Evolutionary conservation across 2,888 invertebrate species (phyloP).

Genomic region (Ditylenchus weischeri): DNA sequence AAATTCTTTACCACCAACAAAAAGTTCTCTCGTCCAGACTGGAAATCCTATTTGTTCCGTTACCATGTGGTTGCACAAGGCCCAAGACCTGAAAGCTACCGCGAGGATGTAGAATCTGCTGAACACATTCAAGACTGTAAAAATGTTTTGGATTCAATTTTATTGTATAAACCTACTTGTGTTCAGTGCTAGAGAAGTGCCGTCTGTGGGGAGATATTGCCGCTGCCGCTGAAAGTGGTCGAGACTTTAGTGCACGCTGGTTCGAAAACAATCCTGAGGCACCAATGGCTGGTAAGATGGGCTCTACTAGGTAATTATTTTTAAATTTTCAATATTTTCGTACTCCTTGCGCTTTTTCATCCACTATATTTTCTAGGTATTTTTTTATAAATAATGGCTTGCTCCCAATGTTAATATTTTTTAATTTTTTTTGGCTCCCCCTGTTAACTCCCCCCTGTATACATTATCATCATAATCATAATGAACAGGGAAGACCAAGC

Average conservation of each 20-base stretch:
- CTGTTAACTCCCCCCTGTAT: no score
- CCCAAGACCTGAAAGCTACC: constrained; percentile 85
- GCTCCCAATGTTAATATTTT: no score
- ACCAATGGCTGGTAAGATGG: constrained; percentile 35
- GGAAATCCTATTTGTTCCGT: constrained; percentile 64
- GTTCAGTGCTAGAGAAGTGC: constrained; percentile 60
- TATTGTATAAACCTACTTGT: not conserved
- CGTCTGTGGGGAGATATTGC: constrained; percentile 74
- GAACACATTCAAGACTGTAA: constrained; percentile 31
- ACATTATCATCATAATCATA: no score
- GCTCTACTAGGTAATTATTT: constrained; percentile 58
- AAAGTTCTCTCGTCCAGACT: constrained; percentile 36
- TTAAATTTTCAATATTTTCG: no score
- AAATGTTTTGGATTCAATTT: not conserved
- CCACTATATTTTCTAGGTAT: no score
- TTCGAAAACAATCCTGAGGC: constrained; percentile 39
- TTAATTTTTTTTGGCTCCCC: no score
- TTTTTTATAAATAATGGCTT: no score
- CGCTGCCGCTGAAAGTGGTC: constrained; percentile 87
- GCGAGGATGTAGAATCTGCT: constrained; percentile 58
- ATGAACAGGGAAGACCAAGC: no score
- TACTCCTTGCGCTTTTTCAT: no score
- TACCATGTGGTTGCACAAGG: constrained; percentile 75
- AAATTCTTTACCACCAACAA: constrained; percentile 59
- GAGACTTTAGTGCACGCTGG: constrained; percentile 87